Base-by-base conservation (phyloP, 1,140 invertebrate species). In the Lordiphosa collinella region DNA sequence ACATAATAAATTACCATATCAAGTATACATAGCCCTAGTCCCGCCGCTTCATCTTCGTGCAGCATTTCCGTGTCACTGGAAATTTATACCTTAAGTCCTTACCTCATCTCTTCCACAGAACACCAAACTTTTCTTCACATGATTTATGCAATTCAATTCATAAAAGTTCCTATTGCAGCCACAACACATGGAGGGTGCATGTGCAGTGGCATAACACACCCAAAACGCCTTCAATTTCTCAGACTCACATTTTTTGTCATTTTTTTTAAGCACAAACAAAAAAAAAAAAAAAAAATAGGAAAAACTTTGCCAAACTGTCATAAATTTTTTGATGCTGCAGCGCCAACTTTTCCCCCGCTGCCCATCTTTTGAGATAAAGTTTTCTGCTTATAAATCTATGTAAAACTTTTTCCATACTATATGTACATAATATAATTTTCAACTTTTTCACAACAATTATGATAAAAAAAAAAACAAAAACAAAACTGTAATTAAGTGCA, bases 1-100 rank as follows among this genome's bases (percentile, higher is more conserved):
- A 84, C 78, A 78, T 85, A 87, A 87, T 87, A 87, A 87, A 87
- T 87, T 87, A 87, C 84, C 84, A 87, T 87, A 87, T 87, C 86
- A 87, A 87, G 70, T 87, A 84, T 84, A 85, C 68, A 58, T 47
- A 40, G 25, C 38, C n/a, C 37, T 12, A 2, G 4, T n/a, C 31
- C 43, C 36, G 6, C 11, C 34, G 13, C 41, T 36, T 12, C 9
- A 11, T 14, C 22, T 18, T 13, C 18, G 34, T 13, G 4, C 31
- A 71, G 71, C 67, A 78, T 85, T 76, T 78, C 72, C 76, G 60
- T 69, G 60, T 74, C 63, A 44, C 53, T 49, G 52, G 48, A 49
- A 55, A 61, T 73, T 65, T 59, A 63, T 70, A 55, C 50, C 54
- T 53, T 59, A 51, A 37, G 25, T 47, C n/a, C 32, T 41, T 38